Percentiles rank a stretch among this genome's conserved stretches.
phyloP scores from a whole-genome alignment of 2,888 invertebrate species.

The Dolichopus griseipennis region DNA sequence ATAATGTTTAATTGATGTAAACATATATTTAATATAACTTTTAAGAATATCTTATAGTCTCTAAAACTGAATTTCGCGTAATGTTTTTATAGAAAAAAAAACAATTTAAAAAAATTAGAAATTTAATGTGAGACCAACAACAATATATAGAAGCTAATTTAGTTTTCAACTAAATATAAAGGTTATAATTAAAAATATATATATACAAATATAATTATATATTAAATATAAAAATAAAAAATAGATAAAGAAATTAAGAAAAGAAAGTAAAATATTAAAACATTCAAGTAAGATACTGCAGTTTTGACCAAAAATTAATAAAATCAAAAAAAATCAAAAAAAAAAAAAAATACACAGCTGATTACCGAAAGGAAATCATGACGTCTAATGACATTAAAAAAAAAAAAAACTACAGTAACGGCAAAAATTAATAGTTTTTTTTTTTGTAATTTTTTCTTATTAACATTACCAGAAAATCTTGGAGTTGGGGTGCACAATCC shows the following conservation, averaged over 20 bases:
- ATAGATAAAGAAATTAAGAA: neutral
- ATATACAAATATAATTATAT: neutral
- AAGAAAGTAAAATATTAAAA: neutral
- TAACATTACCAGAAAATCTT: constrained; percentile 26
- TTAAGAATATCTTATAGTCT: constrained; percentile 17
- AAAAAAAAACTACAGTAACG: constrained; percentile 14
- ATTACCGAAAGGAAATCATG: constrained; percentile 18
- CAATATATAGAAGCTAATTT: constrained; percentile 10
- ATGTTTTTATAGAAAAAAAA: constrained; percentile 9
- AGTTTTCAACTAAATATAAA: constrained; percentile 2
- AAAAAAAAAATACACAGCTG: constrained; percentile 9
- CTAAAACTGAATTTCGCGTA: constrained; percentile 7
- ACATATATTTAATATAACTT: constrained; percentile 14
- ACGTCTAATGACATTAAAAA: neutral
- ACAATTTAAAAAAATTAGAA: neutral
- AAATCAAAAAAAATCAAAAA: constrained; percentile 15
- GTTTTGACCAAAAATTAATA: constrained; percentile 14
- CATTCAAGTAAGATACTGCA: neutral
- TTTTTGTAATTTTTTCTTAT: constrained; percentile 10
- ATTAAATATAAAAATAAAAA: neutral
- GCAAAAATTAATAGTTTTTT: constrained; percentile 12
- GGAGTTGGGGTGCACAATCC: constrained; percentile 39
- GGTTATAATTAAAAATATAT: neutral
- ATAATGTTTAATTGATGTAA: neutral
- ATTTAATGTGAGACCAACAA: constrained; percentile 10